Base-by-base conservation (phyloP, 2,113 vertebrate species). In the Candoia aspera region DNA sequence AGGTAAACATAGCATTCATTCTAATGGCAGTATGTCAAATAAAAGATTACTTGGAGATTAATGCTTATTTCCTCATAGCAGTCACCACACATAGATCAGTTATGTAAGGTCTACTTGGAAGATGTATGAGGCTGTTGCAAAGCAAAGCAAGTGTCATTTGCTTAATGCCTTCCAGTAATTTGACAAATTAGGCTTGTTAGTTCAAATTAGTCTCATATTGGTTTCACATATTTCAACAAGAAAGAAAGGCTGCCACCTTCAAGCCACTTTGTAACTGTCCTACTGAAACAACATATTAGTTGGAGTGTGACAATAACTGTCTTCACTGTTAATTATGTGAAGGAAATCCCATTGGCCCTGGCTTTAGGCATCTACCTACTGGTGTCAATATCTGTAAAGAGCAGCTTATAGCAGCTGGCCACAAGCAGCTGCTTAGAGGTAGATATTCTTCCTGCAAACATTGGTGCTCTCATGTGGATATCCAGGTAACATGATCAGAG, bases 121-220 rank as follows among this genome's bases (percentile, higher is more conserved):
- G 91, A 85, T 89, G n/a, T 89, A 89, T 89, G 87, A 85, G 91
- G 9, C 46, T 89, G 58, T 89, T 59, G 29, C 49, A 62, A 9
- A 84, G 58, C 46, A 55, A 59, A 62, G 57, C n/a, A 89, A 92
- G 58, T 57, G 49, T 60, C 79, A 85, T 85, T 92, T 89, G 86
- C 79, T 79, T 84, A 89, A 84, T 89, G 73, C 57, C 62, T 79
- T 42, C 15, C 37, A 79, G n/a, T 92, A 85, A 92, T 92, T 92
- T 89, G 87, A 89, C 42, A 84, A 89, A 92, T 89, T 84, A 62
- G 87, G 87, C 57, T 88, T 62, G 55, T 89, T 83, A 84, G 42
- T 37, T 92, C 88, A 62, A 92, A 84, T 92, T 84, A 60, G 42
- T 64, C 49, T 92, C 46, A 37, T 42, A 62, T 92, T n/a, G 3